Base-by-base conservation (phyloP, 2,888 invertebrate genomes). In the Drosophila fungiperda region DNA sequence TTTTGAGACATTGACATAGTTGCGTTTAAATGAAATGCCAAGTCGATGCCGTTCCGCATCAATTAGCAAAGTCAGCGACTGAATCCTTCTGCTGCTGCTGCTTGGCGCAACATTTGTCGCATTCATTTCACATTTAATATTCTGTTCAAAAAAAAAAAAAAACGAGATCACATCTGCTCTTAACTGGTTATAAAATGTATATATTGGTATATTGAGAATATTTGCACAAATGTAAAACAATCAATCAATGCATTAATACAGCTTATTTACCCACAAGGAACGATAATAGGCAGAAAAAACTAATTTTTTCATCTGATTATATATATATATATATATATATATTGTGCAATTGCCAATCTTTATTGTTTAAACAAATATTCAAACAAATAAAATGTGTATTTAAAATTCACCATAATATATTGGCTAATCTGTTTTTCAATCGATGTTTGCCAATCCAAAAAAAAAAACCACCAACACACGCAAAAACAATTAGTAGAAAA, bases 91-190 rank as follows among this genome's bases (percentile, higher is more conserved):
- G 23, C 23, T 23, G 23, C 53, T 52, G 35, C 53, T 33, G 45
- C 12, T 35, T 33, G 33, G 61, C 52, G 64, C 66, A 62, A 66
- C 73, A 85, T 76, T 80, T 83, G 83, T 76, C 69, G 76, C 78
- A 86, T 83, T 78, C 78, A 83, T 80, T 80, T 83, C 68, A 60
- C 76, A 72, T 65, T 78, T 76, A 68, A 64, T 70, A 64, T 65
- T 85, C 78, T 74, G 61, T 36, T 54, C 23, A 77, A 26, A 26
- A 26, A 26, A 26, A 26, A 26, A 2, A 26, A 26, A 26, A 26
- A 83, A 76, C 62, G 69, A 73, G 74, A 85, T 85, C 85, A 73
- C 67, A 58, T 26, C 33, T 23, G 23, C 42, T 15, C 20, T 35
- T 2, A 7, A 48, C 38, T 7, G n/a, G 33, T 11, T 15, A 55